Percentiles rank a stretch among this genome's conserved stretches.
These are phyloP conservation scores for Nymphalis io DNA, from an alignment of 1,140 invertebrate species.

Conservation along the genomic window DNA sequence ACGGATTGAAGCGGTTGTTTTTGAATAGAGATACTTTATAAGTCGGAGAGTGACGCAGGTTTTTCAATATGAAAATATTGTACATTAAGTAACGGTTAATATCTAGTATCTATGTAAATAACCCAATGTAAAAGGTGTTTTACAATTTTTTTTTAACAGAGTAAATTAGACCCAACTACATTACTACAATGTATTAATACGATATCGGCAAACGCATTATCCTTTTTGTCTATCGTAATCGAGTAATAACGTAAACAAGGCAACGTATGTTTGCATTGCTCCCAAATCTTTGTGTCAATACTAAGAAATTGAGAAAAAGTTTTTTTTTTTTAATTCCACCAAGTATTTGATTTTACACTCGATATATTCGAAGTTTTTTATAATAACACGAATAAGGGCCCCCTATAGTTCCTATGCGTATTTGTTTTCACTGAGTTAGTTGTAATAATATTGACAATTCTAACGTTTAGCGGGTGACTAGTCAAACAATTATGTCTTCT, in stretches of 20 bases:
- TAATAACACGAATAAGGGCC: constrained; percentile 44
- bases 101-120: too few relatives aligned
- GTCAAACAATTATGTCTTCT: too few relatives aligned
- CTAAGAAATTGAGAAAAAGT: constrained; percentile 54
- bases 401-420: constrained; percentile 7
- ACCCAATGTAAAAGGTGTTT: too few relatives aligned
- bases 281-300: constrained; percentile 66
- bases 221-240: neutral
- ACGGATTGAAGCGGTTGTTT: too few relatives aligned
- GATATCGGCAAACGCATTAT: neutral
- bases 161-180: too few relatives aligned
- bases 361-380: constrained; percentile 42
- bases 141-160: too few relatives aligned
- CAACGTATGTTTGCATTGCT: constrained; percentile 29
- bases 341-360: constrained; percentile 48
- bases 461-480: too few relatives aligned
- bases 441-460: constrained; percentile 8
- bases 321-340: constrained; percentile 45
- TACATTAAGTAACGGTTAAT: too few relatives aligned
- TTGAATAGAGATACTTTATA: too few relatives aligned
- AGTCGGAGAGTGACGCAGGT: too few relatives aligned
- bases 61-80: too few relatives aligned
- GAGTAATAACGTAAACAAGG: constrained; percentile 2
- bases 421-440: constrained; percentile 21
- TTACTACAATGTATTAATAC: too few relatives aligned